Percentiles rank a stretch among this genome's conserved stretches.
These are phyloP conservation scores for Apamea sordens DNA, from an alignment of 2,888 invertebrate genomes.

Conservation along the genomic window DNA sequence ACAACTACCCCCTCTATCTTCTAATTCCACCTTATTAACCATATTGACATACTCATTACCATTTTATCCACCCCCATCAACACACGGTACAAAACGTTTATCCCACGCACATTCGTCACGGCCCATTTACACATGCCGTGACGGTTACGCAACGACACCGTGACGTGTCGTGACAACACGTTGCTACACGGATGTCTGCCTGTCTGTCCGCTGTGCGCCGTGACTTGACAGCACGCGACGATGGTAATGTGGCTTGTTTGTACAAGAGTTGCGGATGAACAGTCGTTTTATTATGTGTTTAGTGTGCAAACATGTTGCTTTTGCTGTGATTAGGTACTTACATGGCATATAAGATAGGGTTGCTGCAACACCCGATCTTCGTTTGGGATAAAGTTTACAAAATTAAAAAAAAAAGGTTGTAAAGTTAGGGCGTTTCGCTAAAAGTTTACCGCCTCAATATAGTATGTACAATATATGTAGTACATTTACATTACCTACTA, in stretches of 20 bases:
- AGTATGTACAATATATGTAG: too few relatives aligned
- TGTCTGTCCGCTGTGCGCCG: slow-evolving; percentile 48
- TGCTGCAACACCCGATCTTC: background rate
- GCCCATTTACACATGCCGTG: slow-evolving; percentile 53
- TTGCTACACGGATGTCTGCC: slow-evolving; percentile 63
- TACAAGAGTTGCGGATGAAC: background rate
- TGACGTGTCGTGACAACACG: slow-evolving; percentile 41
- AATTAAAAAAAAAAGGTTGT: background rate
- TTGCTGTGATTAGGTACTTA: background rate
- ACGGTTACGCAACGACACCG: slow-evolving; percentile 55
- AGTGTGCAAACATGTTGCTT: slow-evolving; percentile 11
- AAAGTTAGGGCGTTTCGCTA: background rate
- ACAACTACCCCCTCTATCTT: background rate
- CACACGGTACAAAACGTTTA: background rate
- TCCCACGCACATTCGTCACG: slow-evolving; percentile 25
- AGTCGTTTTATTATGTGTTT: slow-evolving; percentile 25
- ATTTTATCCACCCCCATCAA: background rate
- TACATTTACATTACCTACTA: too few relatives aligned
- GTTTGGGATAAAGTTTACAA: background rate
- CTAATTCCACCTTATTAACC: too few relatives aligned
- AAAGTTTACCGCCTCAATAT: background rate
- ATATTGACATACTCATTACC: background rate
- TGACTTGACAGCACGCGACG: slow-evolving; percentile 62
- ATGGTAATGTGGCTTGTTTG: slow-evolving; percentile 34
- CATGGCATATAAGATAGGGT: background rate